phyloP scores from a whole-genome alignment of 1,140 invertebrate species.

The Laodelphax striatellus region DNA sequence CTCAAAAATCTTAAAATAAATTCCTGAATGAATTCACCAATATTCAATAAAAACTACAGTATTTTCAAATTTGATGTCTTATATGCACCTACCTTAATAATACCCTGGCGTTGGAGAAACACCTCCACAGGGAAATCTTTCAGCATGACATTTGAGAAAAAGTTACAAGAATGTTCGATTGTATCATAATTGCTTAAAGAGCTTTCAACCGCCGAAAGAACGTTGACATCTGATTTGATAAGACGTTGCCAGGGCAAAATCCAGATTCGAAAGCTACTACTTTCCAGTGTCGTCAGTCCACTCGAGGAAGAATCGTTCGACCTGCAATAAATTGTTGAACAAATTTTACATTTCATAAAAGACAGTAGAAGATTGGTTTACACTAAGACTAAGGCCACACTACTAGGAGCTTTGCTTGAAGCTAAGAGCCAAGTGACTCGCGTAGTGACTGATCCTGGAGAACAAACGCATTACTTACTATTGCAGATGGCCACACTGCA shows the following conservation, averaged over 20 bases:
- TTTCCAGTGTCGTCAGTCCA: neutral
- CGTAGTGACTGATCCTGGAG: no score
- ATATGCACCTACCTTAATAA: slow-evolving; percentile 37
- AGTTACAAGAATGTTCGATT: slow-evolving; percentile 41
- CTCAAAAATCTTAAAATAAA: no score
- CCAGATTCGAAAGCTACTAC: neutral
- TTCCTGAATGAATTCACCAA: no score
- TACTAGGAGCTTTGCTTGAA: no score
- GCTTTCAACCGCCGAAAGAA: slow-evolving; percentile 40
- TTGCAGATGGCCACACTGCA: no score
- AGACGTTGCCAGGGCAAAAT: slow-evolving; percentile 44
- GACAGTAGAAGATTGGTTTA: no score
- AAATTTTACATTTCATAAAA: no score
- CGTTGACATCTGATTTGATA: slow-evolving; percentile 39
- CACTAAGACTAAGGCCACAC: no score
- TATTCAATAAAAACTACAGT: no score
- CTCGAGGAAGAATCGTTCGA: neutral
- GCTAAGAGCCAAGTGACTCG: no score
- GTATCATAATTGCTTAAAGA: slow-evolving; percentile 33
- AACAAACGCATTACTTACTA: no score
- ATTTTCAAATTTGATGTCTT: no score
- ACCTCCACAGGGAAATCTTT: slow-evolving; percentile 56
- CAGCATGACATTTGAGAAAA: slow-evolving; percentile 50
- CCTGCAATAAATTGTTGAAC: neutral
- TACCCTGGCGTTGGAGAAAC: slow-evolving; percentile 50